Evolutionary conservation across 2,888 invertebrate species (phyloP).

Genomic region (Nipponacmea schrenckii): DNA sequence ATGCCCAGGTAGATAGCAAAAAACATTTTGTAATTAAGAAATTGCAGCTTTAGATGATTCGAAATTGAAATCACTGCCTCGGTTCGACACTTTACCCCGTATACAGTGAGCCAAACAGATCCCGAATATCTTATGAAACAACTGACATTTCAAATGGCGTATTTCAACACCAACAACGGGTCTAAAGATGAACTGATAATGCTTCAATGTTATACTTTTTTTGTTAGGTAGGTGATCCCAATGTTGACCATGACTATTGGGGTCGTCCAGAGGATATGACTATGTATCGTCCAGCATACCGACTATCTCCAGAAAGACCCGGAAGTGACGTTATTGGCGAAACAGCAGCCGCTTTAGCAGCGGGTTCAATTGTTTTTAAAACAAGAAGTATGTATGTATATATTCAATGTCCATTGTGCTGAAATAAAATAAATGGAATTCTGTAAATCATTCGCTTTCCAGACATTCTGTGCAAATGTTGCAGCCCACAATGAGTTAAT

Average conservation of each 20-base stretch:
- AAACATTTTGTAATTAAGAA: not conserved
- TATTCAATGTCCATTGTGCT: too few relatives aligned
- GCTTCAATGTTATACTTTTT: not conserved
- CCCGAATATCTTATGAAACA: not conserved
- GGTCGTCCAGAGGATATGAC: conserved; percentile 74
- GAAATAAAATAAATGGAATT: too few relatives aligned
- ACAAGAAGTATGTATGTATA: conserved; percentile 34
- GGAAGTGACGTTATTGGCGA: conserved; percentile 75
- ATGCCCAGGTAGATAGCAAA: conserved; percentile 46
- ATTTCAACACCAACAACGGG: not conserved
- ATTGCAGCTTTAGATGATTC: not conserved
- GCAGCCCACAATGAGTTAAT: too few relatives aligned
- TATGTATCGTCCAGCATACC: conserved; percentile 72
- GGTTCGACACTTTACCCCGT: not conserved
- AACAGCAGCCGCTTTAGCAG: conserved; percentile 72
- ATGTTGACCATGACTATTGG: conserved; percentile 73
- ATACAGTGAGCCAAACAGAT: too few relatives aligned
- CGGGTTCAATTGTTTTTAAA: conserved; percentile 49
- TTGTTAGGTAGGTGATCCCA: conserved; percentile 66
- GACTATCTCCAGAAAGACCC: conserved; percentile 72
- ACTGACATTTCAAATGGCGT: not conserved
- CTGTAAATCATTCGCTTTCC: too few relatives aligned
- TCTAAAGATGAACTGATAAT: too few relatives aligned
- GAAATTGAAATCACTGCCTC: not conserved
- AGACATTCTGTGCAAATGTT: too few relatives aligned